Evolutionary conservation across 1,140 invertebrate species (phyloP).

Genomic region (Leucophenga varia): DNA sequence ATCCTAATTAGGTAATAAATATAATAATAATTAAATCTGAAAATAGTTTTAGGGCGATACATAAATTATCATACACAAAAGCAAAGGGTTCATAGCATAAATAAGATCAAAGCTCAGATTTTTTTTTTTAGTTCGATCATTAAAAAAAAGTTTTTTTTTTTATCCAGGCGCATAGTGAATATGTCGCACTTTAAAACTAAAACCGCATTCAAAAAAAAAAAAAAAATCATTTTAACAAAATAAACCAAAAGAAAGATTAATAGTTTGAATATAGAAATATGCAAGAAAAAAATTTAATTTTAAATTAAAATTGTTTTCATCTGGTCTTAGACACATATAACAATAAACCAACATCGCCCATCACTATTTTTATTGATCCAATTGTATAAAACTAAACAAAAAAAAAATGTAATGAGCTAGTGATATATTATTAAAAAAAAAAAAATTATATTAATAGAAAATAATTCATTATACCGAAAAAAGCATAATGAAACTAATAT

Average conservation of each 20-base stretch:
- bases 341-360: neutral
- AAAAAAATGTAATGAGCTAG: slow-evolving; percentile 1
- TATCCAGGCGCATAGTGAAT: too few species aligned
- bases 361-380: neutral
- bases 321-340: neutral
- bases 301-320: neutral
- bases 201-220: neutral
- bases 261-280: slow-evolving; percentile 1
- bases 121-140: too few species aligned
- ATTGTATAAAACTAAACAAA: slow-evolving; percentile 3
- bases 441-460: neutral
- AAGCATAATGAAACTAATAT: too few species aligned
- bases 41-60: slow-evolving; percentile 6
- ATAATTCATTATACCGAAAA: neutral
- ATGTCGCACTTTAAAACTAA: too few species aligned
- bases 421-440: slow-evolving; percentile 1
- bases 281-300: neutral
- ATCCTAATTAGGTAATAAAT: slow-evolving; percentile 42
- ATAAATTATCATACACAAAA: neutral
- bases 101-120: too few species aligned
- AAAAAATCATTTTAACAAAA: neutral
- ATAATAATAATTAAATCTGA: slow-evolving; percentile 12
- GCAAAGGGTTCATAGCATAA: too few species aligned
- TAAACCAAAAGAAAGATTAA: neutral
- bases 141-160: too few species aligned